Conservation (phyloP, 2,113 vertebrate species). For the Catagonus wagneri region DNA sequence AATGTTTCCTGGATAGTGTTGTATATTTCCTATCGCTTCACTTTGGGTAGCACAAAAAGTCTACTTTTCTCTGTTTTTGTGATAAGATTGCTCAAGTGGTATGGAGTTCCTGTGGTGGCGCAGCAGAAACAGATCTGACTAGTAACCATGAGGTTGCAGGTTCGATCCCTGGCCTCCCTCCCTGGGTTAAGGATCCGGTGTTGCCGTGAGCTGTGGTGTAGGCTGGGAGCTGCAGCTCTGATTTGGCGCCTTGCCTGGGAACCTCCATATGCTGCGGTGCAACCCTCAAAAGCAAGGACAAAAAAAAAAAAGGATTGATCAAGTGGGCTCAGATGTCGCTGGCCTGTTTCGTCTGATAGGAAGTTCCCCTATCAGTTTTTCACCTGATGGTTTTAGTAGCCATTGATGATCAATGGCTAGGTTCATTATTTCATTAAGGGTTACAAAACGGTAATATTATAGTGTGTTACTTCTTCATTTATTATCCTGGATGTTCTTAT, state of each 20-base stretch:
- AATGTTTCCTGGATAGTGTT: background rate
- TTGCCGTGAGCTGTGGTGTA: no score
- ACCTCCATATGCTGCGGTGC: no score
- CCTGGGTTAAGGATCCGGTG: no score
- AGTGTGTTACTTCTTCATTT: background rate
- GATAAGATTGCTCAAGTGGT: background rate
- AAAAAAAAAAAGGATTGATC: background rate
- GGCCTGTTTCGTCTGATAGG: background rate
- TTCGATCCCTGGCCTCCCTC: no score
- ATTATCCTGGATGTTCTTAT: background rate
- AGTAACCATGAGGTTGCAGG: no score
- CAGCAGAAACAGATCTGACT: no score
- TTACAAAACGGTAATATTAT: background rate
- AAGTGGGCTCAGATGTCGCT: background rate
- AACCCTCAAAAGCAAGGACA: no score
- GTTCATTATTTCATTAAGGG: background rate
- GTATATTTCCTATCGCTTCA: background rate
- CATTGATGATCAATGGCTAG: background rate
- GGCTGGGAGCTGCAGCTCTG: no score
- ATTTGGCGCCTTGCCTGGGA: no score
- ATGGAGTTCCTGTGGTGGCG: no score
- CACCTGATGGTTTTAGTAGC: background rate
- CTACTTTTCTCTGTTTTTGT: background rate
- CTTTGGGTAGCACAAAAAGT: background rate
- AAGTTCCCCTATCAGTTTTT: background rate